Base-by-base conservation (phyloP, 2,113 vertebrate genomes). In the Zapus hudsonius region DNA sequence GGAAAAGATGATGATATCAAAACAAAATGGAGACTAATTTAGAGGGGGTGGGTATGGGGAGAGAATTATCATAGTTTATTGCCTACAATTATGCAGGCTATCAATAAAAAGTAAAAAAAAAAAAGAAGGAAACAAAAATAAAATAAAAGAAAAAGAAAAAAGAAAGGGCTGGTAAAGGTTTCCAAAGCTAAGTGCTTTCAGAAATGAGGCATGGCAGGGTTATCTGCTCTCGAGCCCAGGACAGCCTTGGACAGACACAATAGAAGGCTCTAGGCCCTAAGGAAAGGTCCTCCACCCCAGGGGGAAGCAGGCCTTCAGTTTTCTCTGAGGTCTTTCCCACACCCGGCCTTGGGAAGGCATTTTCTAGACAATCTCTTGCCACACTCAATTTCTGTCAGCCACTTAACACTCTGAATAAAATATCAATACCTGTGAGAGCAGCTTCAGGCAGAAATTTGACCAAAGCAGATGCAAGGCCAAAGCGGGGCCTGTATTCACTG, bases 401-500 rank as follows among this genome's bases (percentile, higher is more conserved):
- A 91, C 44, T 94, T 90, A 91, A 75, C 76, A 87, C 66, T 36
- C 72, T 84, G 67, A 92, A 90, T 96, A 91, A 95, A 94, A 92
- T 64, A 90, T 61, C 67, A 90, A 36, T 44, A 73, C 31, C 73
- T 87, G 63, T 0, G 0, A 91, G 31, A 81, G 44, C 23, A 84
- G 83, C 67, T 84, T 64, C 61, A 40, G 72, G 44, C 19, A 42
- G 38, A 82, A 90, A 87, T 57, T 61, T 2, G 23, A 73, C 25
- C 44, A 66, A 84, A 76, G 64, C n/a, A 59, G 52, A 82, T 40
- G 20, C 33, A 33, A 76, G 47, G 19, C n/a, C 47, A 81, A 70
- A 40, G n/a, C 16, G 22, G 22, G 55, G 20, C 61, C 33, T 72
- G 11, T 1, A 31, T 86, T 82, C 66, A 29, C 7, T 0, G 7